Percentiles rank a stretch among this genome's conserved stretches.
phyloP scores from a whole-genome alignment of 1,140 invertebrate species.

The Trachelipus rathkii region DNA sequence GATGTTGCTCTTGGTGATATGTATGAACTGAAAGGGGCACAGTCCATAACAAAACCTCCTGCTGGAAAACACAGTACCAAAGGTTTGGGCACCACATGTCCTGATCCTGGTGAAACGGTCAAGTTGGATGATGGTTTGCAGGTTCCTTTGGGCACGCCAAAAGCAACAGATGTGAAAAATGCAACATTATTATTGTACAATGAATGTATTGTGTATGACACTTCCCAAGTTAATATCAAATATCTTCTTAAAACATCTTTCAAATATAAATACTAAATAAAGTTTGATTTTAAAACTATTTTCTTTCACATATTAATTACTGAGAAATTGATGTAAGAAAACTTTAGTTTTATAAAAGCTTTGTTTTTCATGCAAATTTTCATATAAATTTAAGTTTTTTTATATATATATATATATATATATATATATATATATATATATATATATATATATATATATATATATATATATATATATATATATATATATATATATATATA shows the following conservation, averaged over 20 bases:
- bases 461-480: too few species aligned
- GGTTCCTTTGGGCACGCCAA: constrained; percentile 67
- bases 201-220: constrained; percentile 87
- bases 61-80: constrained; percentile 72
- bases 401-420: too few species aligned
- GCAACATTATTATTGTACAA: constrained; percentile 73
- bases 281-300: too few species aligned
- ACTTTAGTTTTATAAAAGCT: too few species aligned
- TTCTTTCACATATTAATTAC: too few species aligned
- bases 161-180: constrained; percentile 49
- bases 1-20: constrained; percentile 93
- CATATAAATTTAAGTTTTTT: too few species aligned
- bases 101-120: constrained; percentile 56
- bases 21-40: constrained; percentile 66
- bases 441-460: too few species aligned
- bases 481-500: too few species aligned
- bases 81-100: constrained; percentile 71
- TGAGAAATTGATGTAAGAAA: too few species aligned
- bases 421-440: too few species aligned
- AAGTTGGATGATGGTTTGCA: constrained; percentile 53
- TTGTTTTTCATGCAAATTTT: too few species aligned
- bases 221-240: constrained; percentile 77
- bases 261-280: constrained; percentile 52
- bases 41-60: constrained; percentile 74
- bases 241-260: constrained; percentile 77